Percentiles rank a stretch among this genome's conserved stretches.
phyloP scores from a whole-genome alignment of 2,888 invertebrate species.

The Pseudococcus jackbeardsleyi region DNA sequence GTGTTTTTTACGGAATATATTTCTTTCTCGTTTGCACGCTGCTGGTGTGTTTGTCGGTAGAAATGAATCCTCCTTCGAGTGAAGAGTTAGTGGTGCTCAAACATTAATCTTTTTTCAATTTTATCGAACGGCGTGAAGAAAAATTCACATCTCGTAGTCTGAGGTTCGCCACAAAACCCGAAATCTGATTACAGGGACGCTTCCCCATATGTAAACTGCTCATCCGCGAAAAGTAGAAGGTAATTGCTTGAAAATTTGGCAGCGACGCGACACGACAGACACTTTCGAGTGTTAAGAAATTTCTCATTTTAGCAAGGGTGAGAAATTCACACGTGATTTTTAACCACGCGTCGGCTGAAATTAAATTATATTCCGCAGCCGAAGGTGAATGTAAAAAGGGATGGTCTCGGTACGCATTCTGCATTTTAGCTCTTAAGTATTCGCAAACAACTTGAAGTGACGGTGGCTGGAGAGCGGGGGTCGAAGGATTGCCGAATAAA shows the following conservation, averaged over 20 bases:
- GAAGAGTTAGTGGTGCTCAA: slow-evolving; percentile 43
- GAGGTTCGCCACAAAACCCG: background rate
- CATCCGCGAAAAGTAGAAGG: slow-evolving; percentile 47
- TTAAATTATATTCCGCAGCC: background rate
- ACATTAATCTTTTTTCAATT: slow-evolving; percentile 41
- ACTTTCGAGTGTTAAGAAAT: slow-evolving; percentile 29
- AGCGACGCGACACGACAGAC: background rate
- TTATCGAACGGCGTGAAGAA: slow-evolving; percentile 9
- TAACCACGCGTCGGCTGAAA: slow-evolving; percentile 22
- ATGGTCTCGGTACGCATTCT: background rate
- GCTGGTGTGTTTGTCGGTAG: slow-evolving; percentile 43
- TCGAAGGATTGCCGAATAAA: background rate
- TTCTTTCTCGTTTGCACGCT: slow-evolving; percentile 47
- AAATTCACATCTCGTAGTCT: background rate
- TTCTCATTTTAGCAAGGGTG: slow-evolving; percentile 14
- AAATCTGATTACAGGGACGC: slow-evolving; percentile 22
- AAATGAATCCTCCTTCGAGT: slow-evolving; percentile 40
- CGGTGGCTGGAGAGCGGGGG: background rate
- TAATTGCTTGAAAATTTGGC: slow-evolving; percentile 44
- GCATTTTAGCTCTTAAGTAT: background rate
- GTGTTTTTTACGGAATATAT: slow-evolving; percentile 61
- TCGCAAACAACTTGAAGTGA: background rate
- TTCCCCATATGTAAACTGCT: slow-evolving; percentile 44
- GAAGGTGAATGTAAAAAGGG: slow-evolving; percentile 24
- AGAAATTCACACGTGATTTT: slow-evolving; percentile 41